These are phyloP conservation scores for Malacoctenus gilli DNA, from an alignment of 2,797 vertebrate species.

Conservation along the genomic window DNA sequence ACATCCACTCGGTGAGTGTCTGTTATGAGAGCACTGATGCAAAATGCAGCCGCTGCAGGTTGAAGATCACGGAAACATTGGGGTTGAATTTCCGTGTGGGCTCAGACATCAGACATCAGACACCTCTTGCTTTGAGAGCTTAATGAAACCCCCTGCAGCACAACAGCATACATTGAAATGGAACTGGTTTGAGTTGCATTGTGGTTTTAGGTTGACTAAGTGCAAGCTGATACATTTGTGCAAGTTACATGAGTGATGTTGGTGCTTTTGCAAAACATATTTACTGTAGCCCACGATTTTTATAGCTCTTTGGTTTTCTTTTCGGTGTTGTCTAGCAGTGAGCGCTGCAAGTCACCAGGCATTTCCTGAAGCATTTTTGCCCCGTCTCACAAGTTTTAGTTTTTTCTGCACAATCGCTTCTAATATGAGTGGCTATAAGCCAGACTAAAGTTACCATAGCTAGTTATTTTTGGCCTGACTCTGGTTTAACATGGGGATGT, in stretches of 20 bases:
- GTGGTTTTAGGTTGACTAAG: constrained; percentile 1
- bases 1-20: not conserved
- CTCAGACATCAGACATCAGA: constrained; percentile 37
- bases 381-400: not conserved
- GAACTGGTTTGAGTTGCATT: not conserved
- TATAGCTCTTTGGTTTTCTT: constrained; percentile 2
- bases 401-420: constrained; percentile 1
- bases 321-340: not conserved
- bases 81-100: constrained; percentile 28
- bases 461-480: constrained; percentile 32
- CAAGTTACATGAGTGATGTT: not conserved
- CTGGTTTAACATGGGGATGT: constrained; percentile 19
- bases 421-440: constrained; percentile 10
- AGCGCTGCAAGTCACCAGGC: constrained; percentile 3
- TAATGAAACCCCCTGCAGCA: constrained; percentile 8
- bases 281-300: not conserved
- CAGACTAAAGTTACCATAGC: constrained; percentile 15
- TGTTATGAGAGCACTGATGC: not conserved
- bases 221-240: constrained; percentile 1
- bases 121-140: constrained; percentile 11
- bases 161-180: not conserved
- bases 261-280: not conserved
- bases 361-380: no score
- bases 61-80: not conserved
- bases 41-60: not conserved